Evolutionary conservation across 2,888 invertebrate species (phyloP).

Genomic region (Netelia inedita): DNA sequence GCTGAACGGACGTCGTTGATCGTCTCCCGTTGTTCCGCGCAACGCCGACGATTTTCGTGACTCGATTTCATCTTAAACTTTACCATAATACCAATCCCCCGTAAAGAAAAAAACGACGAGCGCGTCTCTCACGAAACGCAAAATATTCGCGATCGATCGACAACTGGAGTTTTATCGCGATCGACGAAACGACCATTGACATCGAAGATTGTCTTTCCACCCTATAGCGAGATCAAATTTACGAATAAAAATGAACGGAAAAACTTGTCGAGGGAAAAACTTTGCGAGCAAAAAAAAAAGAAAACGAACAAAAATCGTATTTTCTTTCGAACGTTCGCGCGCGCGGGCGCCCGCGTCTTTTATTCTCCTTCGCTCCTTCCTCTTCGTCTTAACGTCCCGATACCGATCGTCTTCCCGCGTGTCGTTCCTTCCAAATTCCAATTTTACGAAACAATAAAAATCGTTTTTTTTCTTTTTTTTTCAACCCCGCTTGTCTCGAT

Average conservation of each 20-base stretch:
- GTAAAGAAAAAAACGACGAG: slow-evolving; percentile 67
- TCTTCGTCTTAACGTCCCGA: neutral
- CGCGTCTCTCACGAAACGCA: slow-evolving; percentile 74
- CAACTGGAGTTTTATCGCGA: slow-evolving; percentile 1
- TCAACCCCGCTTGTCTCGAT: slow-evolving; percentile 86
- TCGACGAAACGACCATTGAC: slow-evolving; percentile 35
- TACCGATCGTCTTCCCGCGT: slow-evolving; percentile 35
- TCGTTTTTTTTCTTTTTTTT: slow-evolving; percentile 60
- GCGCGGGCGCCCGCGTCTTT: neutral
- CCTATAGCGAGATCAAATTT: neutral
- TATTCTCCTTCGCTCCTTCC: neutral
- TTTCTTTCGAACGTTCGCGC: neutral
- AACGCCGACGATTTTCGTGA: slow-evolving; percentile 34
- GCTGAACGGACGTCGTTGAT: slow-evolving; percentile 37
- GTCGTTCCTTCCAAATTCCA: neutral
- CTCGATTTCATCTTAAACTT: slow-evolving; percentile 78
- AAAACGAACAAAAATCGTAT: neutral
- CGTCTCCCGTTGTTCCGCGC: slow-evolving; percentile 25
- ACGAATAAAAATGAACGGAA: no score
- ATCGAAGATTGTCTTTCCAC: slow-evolving; percentile 4
- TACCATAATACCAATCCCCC: slow-evolving; percentile 73
- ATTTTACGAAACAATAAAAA: neutral
- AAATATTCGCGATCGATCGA: slow-evolving; percentile 3
- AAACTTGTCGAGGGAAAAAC: no score
- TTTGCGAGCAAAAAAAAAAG: slow-evolving; percentile 19